Percentiles rank a stretch among this genome's conserved stretches.
Evolutionary conservation across 1,140 invertebrate species (phyloP).

Genomic region (Mya arenaria): DNA sequence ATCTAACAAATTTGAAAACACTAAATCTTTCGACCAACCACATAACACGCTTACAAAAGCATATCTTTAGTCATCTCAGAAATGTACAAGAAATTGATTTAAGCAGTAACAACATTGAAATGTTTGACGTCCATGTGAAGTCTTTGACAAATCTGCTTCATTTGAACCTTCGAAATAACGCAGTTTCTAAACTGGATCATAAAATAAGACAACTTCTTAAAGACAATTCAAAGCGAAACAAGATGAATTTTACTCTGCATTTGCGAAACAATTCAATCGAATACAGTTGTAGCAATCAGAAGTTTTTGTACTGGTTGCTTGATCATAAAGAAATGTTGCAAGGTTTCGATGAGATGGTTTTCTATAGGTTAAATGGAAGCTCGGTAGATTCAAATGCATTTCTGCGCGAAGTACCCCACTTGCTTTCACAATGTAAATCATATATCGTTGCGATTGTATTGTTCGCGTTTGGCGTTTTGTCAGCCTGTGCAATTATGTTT

Average conservation of each 20-base stretch:
- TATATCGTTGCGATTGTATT: constrained; percentile 11
- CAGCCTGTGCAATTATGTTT: background rate
- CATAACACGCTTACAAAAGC: background rate
- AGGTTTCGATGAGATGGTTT: background rate
- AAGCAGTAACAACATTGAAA: constrained; percentile 28
- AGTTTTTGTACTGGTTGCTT: constrained; percentile 19
- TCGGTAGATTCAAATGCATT: background rate
- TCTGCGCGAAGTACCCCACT: background rate
- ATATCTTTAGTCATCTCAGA: background rate
- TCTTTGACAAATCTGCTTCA: background rate
- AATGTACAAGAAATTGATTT: background rate
- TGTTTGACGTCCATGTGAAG: background rate
- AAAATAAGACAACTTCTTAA: background rate
- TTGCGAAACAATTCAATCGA: constrained; percentile 23
- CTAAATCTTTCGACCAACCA: background rate
- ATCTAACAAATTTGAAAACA: background rate
- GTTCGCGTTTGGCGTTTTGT: background rate
- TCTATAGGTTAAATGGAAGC: background rate
- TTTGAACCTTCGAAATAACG: constrained; percentile 5
- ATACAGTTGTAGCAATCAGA: constrained; percentile 16
- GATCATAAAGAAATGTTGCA: background rate
- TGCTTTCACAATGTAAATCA: background rate
- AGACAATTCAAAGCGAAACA: background rate
- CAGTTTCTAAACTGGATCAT: background rate
- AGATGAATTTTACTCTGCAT: no score